Evolutionary conservation across 2,888 invertebrate genomes (phyloP).

Genomic region (Chrysolina haemoptera): DNA sequence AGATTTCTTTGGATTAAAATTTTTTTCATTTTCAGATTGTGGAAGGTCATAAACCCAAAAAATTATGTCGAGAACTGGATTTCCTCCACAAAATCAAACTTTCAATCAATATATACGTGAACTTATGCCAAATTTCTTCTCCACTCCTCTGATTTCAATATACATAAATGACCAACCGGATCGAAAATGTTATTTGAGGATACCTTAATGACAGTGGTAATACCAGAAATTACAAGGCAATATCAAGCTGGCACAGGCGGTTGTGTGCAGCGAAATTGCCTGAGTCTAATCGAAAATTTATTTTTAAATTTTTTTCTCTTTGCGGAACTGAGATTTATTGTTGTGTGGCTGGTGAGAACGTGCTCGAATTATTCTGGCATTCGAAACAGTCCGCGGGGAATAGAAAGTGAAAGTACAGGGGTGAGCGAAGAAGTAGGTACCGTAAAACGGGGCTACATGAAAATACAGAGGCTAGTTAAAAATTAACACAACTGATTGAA

Average conservation of each 20-base stretch:
- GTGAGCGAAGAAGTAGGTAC: not conserved
- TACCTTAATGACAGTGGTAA: conserved; percentile 6
- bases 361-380: conserved; percentile 8
- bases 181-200: not conserved
- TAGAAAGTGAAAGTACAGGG: not conserved
- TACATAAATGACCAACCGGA: not conserved
- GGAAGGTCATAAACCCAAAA: no score
- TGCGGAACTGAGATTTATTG: not conserved
- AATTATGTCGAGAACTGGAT: no score
- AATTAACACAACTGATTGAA: no score
- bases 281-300: conserved; percentile 16
- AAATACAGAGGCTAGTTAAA: no score
- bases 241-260: conserved; percentile 1
- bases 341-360: conserved; percentile 1
- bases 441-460: no score
- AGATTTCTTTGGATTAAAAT: no score
- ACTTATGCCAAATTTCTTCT: not conserved
- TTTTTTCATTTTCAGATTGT: no score
- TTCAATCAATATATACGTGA: no score
- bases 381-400: not conserved
- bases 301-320: conserved; percentile 12
- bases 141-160: not conserved
- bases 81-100: no score
- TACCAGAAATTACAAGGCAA: conserved; percentile 10
- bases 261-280: conserved; percentile 2